Conservation (phyloP, 2,797 vertebrate species). For the Oreochromis grahami region DNA sequence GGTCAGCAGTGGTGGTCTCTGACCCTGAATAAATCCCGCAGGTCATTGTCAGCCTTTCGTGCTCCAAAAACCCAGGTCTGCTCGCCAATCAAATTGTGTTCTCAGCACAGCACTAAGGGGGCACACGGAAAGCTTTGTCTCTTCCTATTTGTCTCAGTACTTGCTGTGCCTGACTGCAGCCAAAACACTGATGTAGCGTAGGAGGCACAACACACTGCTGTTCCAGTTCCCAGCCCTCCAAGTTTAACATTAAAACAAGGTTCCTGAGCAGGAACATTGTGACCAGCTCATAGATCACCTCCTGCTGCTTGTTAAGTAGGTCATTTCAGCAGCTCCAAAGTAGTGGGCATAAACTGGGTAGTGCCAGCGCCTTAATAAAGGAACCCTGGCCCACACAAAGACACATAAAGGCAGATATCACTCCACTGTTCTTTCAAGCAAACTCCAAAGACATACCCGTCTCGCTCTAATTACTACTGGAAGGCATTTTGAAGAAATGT, state of each 20-base stretch:
- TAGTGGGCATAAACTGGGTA: background rate
- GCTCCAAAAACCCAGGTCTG: conserved; percentile 52
- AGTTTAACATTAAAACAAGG: conserved; percentile 26
- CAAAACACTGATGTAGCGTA: conserved; percentile 45
- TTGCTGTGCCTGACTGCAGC: conserved; percentile 65
- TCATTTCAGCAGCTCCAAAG: conserved; percentile 24
- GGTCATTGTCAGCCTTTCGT: conserved; percentile 44
- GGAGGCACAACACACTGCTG: conserved; percentile 45
- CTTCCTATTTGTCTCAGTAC: conserved; percentile 68
- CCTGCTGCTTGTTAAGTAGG: conserved; percentile 28
- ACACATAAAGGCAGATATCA: conserved; percentile 1
- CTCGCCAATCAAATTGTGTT: conserved; percentile 63
- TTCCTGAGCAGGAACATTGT: conserved; percentile 15
- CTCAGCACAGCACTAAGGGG: conserved; percentile 53
- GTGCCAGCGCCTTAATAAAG: conserved; percentile 20
- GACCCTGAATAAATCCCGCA: conserved; percentile 61
- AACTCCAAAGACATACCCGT: conserved; percentile 15
- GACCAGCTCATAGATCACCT: conserved; percentile 33
- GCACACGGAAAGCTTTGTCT: conserved; percentile 73
- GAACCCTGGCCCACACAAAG: background rate
- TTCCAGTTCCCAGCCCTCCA: conserved; percentile 39
- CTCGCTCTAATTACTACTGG: conserved; percentile 48
- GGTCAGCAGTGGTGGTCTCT: conserved; percentile 41
- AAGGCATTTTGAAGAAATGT: conserved; percentile 31
- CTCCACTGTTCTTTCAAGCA: conserved; percentile 31